Percentiles rank a stretch among this genome's conserved stretches.
These are phyloP conservation scores for Bimastos eiseni DNA, from an alignment of 2,888 invertebrate species.

Conservation along the genomic window DNA sequence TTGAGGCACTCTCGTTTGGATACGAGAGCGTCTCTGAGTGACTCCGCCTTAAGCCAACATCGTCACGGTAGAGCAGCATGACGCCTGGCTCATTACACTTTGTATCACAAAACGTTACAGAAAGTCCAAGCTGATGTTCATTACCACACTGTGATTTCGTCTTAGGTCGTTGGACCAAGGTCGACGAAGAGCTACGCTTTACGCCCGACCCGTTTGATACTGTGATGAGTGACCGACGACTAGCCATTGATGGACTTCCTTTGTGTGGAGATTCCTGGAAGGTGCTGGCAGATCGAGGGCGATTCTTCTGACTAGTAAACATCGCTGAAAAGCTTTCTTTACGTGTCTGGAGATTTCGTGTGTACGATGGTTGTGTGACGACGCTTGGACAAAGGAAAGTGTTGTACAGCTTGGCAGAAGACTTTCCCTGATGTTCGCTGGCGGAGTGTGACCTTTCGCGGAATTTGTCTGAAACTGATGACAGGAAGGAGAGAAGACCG, in stretches of 20 bases:
- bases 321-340: neutral
- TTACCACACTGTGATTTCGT: neutral
- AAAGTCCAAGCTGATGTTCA: slow-evolving; percentile 30
- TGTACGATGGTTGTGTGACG: neutral
- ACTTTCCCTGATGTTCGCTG: neutral
- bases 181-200: neutral
- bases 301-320: neutral
- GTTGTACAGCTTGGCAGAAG: neutral
- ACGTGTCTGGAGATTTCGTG: slow-evolving; percentile 2
- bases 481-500: neutral
- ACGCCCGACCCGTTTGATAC: neutral
- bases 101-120: slow-evolving; percentile 26
- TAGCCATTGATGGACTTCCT: neutral
- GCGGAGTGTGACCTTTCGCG: slow-evolving; percentile 8
- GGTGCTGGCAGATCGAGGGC: slow-evolving; percentile 9
- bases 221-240: neutral
- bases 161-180: neutral
- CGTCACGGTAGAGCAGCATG: neutral
- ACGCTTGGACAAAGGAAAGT: slow-evolving; percentile 16
- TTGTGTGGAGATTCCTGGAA: neutral
- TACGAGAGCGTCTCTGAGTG: neutral
- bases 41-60: neutral
- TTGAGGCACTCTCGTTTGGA: neutral
- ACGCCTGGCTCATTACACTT: neutral
- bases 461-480: neutral